These are phyloP conservation scores for Pediacus dermestoides DNA, from an alignment of 2,888 invertebrate genomes.

Conservation along the genomic window DNA sequence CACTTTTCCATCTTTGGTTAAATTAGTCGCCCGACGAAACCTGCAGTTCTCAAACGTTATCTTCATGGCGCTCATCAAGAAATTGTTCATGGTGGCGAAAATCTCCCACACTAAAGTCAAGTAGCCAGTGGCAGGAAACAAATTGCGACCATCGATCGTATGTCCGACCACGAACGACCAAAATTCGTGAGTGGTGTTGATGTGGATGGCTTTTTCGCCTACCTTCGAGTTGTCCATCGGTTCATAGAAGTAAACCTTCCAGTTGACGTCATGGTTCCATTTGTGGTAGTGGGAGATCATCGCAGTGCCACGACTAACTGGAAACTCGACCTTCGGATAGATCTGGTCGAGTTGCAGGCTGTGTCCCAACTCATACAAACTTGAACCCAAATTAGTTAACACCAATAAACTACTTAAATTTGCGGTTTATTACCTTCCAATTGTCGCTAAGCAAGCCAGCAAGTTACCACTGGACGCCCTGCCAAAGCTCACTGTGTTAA, in stretches of 20 bases:
- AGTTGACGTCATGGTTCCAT: conserved; percentile 83
- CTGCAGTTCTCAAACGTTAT: conserved; percentile 59
- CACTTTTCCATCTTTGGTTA: conserved; percentile 40
- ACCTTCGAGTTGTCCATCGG: conserved; percentile 47
- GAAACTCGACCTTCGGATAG: conserved; percentile 72
- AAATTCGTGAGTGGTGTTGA: conserved; percentile 62
- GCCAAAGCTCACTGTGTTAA: neutral
- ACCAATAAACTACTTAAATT: no score
- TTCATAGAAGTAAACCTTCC: conserved; percentile 56
- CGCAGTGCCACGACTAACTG: conserved; percentile 66
- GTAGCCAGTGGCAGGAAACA: conserved; percentile 61
- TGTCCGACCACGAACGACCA: conserved; percentile 75
- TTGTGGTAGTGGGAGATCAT: conserved; percentile 68
- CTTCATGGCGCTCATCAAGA: conserved; percentile 49
- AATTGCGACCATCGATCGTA: conserved; percentile 62
- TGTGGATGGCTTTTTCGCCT: conserved; percentile 60
- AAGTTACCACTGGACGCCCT: neutral
- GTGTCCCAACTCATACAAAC: conserved; percentile 73
- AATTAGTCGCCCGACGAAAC: conserved; percentile 52
- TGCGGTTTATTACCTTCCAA: conserved; percentile 11
- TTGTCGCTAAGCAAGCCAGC: neutral
- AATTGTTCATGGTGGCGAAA: conserved; percentile 47
- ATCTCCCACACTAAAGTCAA: conserved; percentile 55
- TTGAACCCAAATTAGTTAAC: no score
- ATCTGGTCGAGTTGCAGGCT: conserved; percentile 71